These are phyloP conservation scores for Venusia cambrica DNA, from an alignment of 2,888 invertebrate species.

Conservation along the genomic window DNA sequence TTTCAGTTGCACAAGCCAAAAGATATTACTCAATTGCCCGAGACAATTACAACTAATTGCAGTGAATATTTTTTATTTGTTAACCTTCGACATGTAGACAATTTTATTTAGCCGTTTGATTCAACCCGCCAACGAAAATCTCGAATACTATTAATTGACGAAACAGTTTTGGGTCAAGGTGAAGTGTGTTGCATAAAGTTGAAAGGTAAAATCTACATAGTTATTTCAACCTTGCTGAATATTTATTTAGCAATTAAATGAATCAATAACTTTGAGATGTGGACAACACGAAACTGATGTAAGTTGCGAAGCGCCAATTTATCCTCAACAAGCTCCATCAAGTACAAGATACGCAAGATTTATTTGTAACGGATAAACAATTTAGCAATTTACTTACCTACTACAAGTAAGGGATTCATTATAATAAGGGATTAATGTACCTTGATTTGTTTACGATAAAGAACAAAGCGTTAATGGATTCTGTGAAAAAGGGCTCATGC, in stretches of 20 bases:
- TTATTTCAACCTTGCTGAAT: conserved; percentile 61
- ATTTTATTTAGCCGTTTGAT: conserved; percentile 34
- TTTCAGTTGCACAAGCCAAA: conserved; percentile 7
- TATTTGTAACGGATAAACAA: too few relatives aligned
- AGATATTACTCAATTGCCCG: conserved; percentile 5
- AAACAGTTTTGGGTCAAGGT: conserved; percentile 68
- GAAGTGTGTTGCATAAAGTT: conserved; percentile 57
- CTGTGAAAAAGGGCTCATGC: too few relatives aligned
- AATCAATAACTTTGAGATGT: conserved; percentile 37
- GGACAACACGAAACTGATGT: conserved; percentile 13
- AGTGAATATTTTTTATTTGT: conserved; percentile 27
- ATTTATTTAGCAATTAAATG: conserved; percentile 54
- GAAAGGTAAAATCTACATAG: conserved; percentile 69
- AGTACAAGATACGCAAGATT: too few relatives aligned
- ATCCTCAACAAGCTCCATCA: too few relatives aligned
- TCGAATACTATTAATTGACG: conserved; percentile 61
- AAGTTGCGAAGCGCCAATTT: too few relatives aligned
- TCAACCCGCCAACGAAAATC: conserved; percentile 43
- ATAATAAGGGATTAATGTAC: too few relatives aligned
- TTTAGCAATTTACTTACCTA: too few relatives aligned
- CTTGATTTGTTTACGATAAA: too few relatives aligned
- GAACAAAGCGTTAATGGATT: too few relatives aligned
- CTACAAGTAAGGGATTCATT: too few relatives aligned
- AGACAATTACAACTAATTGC: conserved; percentile 21
- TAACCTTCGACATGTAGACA: conserved; percentile 29